Conservation (phyloP, 2,797 vertebrate species). For the Rallus crepitans region DNA sequence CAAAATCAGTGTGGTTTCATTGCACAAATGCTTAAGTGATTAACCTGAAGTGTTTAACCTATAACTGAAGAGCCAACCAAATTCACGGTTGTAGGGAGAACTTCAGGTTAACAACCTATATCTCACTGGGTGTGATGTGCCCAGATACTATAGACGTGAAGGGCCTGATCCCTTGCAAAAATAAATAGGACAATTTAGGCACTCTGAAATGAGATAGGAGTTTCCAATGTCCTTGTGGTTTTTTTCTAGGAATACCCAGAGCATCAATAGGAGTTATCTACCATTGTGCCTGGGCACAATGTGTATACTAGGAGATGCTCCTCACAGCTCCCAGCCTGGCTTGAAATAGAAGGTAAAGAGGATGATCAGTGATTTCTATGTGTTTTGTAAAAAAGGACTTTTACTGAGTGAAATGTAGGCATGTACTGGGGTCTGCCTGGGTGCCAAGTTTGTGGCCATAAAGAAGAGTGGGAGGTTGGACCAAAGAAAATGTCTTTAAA, state of each 20-base stretch:
- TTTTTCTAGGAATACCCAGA: neutral
- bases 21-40: conserved; percentile 28
- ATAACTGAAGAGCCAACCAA: neutral
- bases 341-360: neutral
- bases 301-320: neutral
- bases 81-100: neutral
- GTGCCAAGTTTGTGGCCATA: neutral
- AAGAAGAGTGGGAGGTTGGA: neutral
- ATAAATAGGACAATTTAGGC: neutral
- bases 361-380: neutral
- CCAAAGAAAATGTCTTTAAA: neutral
- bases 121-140: neutral
- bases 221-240: neutral
- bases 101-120: neutral
- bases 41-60: conserved; percentile 41
- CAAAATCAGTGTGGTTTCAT: neutral
- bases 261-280: neutral
- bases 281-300: neutral
- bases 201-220: neutral
- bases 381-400: neutral
- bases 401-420: neutral
- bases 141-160: conserved; percentile 5
- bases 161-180: neutral
- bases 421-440: neutral
- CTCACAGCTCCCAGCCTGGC: neutral